These are phyloP conservation scores for Oryzias celebensis DNA, from an alignment of 2,113 vertebrate species.

Conservation along the genomic window DNA sequence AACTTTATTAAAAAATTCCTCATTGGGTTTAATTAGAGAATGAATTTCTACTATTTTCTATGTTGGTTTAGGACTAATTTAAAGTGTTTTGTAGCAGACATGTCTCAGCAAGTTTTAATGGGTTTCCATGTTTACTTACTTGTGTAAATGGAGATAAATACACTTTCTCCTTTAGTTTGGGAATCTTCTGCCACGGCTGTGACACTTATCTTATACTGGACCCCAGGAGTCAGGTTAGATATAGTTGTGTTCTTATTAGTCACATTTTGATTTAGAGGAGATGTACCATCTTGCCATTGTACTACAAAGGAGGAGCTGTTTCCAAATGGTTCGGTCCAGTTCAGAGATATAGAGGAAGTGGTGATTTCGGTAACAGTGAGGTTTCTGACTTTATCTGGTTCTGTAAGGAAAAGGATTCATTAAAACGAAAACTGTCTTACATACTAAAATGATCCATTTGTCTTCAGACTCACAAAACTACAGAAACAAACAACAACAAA, in stretches of 20 bases:
- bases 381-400: conserved; percentile 13
- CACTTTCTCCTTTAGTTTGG: not conserved
- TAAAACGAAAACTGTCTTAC: not conserved
- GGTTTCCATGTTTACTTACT: conserved; percentile 18
- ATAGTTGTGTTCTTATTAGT: not conserved
- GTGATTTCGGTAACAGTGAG: conserved; percentile 6
- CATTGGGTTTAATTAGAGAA: no score
- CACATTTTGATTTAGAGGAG: not conserved
- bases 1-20: no score
- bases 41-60: no score
- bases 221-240: conserved; percentile 36
- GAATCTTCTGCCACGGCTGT: not conserved
- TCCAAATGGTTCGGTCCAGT: conserved; percentile 26
- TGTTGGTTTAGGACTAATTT: no score
- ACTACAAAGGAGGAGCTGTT: conserved; percentile 11
- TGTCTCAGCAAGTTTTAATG: no score
- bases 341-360: conserved; percentile 33
- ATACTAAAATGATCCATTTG: no score
- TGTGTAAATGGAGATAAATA: fast-evolving
- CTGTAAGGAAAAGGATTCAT: conserved; percentile 7
- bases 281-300: conserved; percentile 2
- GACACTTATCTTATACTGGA: not conserved
- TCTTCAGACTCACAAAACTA: no score
- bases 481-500: no score
- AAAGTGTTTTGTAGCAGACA: no score